Base-by-base conservation (phyloP, 2,797 vertebrate species). In the Oreonectes daqikongensis region DNA sequence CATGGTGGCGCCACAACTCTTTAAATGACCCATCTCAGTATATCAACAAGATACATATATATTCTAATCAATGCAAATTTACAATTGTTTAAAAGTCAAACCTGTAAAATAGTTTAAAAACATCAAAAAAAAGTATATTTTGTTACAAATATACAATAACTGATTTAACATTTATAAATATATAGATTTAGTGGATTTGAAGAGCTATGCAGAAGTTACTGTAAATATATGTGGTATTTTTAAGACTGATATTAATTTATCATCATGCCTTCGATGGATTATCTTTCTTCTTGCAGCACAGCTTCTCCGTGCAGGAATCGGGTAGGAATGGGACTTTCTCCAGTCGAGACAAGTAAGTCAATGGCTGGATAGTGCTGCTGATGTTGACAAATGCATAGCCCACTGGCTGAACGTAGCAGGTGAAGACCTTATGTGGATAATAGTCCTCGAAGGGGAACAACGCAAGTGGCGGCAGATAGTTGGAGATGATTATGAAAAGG, bases 291-390 rank as follows among this genome's bases (percentile, higher is more conserved):
- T 70, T 17, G 38, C 83, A 83, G 59, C 69, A 84, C n/a, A 79
- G 78, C 55, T 80, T 91, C 64, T 88, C 78, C 1, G 83, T 0
- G 0, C 85, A 88, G 70, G 50, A 2, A 1, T 88, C 85, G 1
- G 87, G 69, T 17, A 92, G 59, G 71, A 90, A 92, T 38, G 91
- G 89, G 24, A 92, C 4, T 69, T 89, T 93, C n/a, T 92, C 89
- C 79, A 93, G 84, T 18, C 90, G 90, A 3, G 85, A 87, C 24
- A 94, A 79, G 53, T 92, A 94, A 78, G 92, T 69, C 0, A 94
- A 85, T 0, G 93, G 92, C 78, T 93, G 92, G 81, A 90, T 92
- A 81, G 89, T 94, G 85, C 91, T 93, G 85, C 93, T 93, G 82
- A 92, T 86, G 83, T 93, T 94, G 24, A 93, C 82, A 65, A 93